Evolutionary conservation across 2,888 invertebrate species (phyloP).

Genomic region (Bellardia bayeri): DNA sequence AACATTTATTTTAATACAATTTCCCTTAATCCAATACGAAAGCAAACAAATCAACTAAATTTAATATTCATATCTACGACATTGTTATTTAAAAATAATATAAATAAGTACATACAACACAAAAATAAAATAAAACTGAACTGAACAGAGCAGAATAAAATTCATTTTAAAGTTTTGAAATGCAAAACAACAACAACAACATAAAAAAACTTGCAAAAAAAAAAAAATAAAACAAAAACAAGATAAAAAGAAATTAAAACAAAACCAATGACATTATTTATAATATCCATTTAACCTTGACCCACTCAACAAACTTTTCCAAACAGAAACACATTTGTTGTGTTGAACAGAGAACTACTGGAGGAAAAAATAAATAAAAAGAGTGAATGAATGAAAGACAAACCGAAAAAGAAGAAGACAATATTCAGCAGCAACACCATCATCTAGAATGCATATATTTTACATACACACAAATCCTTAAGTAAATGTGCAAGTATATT

Average conservation of each 20-base stretch:
- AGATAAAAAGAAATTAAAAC: slow-evolving; percentile 65
- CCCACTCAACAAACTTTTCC: slow-evolving; percentile 72
- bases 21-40: not conserved
- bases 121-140: slow-evolving; percentile 29
- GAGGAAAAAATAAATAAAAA: not conserved
- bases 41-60: slow-evolving; percentile 32
- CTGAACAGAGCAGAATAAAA: slow-evolving; percentile 31
- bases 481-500: slow-evolving; percentile 33
- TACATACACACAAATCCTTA: not conserved
- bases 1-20: slow-evolving; percentile 13
- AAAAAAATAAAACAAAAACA: slow-evolving; percentile 36
- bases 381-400: slow-evolving; percentile 38
- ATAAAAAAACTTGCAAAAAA: slow-evolving; percentile 24
- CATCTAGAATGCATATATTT: not conserved
- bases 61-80: slow-evolving; percentile 51
- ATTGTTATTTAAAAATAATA: slow-evolving; percentile 41
- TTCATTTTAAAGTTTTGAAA: slow-evolving; percentile 61
- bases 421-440: slow-evolving; percentile 20
- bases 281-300: slow-evolving; percentile 72
- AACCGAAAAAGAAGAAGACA: slow-evolving; percentile 31
- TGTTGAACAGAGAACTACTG: slow-evolving; percentile 20
- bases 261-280: slow-evolving; percentile 72
- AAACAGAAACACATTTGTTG: slow-evolving; percentile 56
- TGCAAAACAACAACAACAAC: slow-evolving; percentile 48
- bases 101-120: slow-evolving; percentile 40